Evolutionary conservation across 2,888 invertebrate species (phyloP), one percentile per base, ranked within the genome.

Genomic region (Bimastos eiseni): DNA sequence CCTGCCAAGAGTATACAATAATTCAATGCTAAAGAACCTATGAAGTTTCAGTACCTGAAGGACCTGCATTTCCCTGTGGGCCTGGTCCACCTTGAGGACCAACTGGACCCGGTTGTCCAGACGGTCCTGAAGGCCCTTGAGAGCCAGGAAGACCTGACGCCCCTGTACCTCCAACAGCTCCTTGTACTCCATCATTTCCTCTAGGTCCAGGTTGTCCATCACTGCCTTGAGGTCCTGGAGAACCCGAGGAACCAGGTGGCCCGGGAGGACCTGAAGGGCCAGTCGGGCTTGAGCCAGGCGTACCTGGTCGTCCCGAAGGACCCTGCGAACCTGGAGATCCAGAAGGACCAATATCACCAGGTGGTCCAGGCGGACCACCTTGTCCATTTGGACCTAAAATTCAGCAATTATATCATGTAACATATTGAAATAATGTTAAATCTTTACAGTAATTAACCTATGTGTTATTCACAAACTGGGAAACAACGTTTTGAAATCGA

Each of bases 61-160:
- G 83, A 83, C 93, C 93, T 90, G 34, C 2, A 34, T 41, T 83
- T 38, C 92, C 92, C 83, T 49, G 91, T 8, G 34, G 34, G 30
- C 90, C 92, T 89, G 84, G 55, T 41, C 90, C 89, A 49, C 92
- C 92, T 34, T 90, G 30, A 84, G 83, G 91, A 34, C 92, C 92
- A 36, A 83, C 38, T 33, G 89, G 89, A 70, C 92, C 92, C 38
- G 86, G 91, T 30, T 4, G 86, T n/a, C 91, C 91, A 89, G 83
- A 41, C 24, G 24, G 44, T 37, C 89, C 90, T 24, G n/a, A 37
- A 41, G 37, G 90, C 30, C 90, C 90, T 37, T n/a, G 44, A 41
- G 90, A 44, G 8, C 92, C 92, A 44, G 49, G 0, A 24, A 44
- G 70, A 36, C 92, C 86, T 21, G 37, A 34, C 21, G 24, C 86